Evolutionary conservation across 2,888 invertebrate species (phyloP), one percentile per base, ranked within the genome.

Genomic region (Fragum whitleyi): DNA sequence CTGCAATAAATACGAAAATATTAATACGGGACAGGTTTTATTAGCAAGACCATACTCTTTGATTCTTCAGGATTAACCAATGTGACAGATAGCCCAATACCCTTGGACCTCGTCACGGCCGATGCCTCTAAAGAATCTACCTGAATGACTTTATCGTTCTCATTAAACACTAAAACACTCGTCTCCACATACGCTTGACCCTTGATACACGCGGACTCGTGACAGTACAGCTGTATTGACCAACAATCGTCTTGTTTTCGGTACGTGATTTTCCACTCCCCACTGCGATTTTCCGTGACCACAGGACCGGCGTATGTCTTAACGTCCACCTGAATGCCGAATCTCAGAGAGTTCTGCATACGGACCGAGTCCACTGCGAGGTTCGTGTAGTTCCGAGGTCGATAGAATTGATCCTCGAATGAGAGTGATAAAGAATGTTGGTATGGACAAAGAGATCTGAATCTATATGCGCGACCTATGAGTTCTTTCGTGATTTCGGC

Each of bases 181-280:
- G 91, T 89, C 80, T 93, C 92, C 28, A 93, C 87, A n/a, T 84
- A 86, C 1, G 93, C 92, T 77, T 93, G 93, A 0, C 91, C 92
- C 29, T 91, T 90, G 29, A 92, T 86, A 62, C 92, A 89, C 5
- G 92, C 93, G 0, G 93, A 91, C 36, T 93, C 94, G 51, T 93
- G 92, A 78, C 93, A 92, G 83, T 91, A 93, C n/a, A 93, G 85
- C 87, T 92, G 92, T 47, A 94, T 80, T 0, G 89, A 89, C 93
- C 93, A 93, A 51, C 29, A 68, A 51, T 93, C 92, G 32, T 90
- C 92, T 55, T 89, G 89, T 76, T 93, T 94, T 36, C 93, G 86
- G 87, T 94, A 94, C 2, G 92, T 93, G 42, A 94, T 92, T 83
- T 94, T 93, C 94, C 94, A 94, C 68, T 94, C 94, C 0, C 92